Conservation (phyloP, 2,113 vertebrate species). For the Amazona vittata region DNA sequence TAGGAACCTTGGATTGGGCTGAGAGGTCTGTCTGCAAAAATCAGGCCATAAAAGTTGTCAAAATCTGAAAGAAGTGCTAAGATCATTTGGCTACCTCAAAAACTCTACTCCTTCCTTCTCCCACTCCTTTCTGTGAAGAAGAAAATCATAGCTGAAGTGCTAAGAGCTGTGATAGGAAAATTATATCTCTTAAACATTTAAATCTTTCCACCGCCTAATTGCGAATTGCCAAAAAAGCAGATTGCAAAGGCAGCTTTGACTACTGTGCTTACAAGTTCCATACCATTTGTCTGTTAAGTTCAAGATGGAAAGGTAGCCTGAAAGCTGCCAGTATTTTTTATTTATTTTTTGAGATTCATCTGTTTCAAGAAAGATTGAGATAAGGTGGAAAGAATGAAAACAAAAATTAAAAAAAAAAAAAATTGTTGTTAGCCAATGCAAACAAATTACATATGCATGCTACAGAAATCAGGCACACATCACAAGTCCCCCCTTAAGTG, state of each 20-base stretch:
- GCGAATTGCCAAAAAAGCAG: conserved; percentile 55
- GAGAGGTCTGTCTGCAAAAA: not conserved
- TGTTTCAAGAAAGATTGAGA: conserved; percentile 47
- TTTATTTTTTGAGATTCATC: conserved; percentile 57
- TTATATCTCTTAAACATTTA: conserved; percentile 10
- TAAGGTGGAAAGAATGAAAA: conserved; percentile 3
- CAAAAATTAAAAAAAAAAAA: not conserved
- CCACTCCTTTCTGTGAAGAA: not conserved
- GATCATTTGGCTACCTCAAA: conserved; percentile 4
- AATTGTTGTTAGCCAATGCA: not conserved
- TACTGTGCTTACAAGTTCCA: conserved; percentile 33
- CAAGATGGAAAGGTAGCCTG: conserved; percentile 21
- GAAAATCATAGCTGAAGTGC: not conserved
- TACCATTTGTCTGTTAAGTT: conserved; percentile 38
- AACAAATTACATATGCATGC: conserved; percentile 47
- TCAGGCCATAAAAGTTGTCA: not conserved
- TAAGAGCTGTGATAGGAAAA: not conserved
- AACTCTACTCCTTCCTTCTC: not conserved
- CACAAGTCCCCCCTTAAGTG: not conserved
- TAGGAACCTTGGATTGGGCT: not conserved
- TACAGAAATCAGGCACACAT: not conserved
- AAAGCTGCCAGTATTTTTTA: conserved; percentile 54
- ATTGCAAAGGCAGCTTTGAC: conserved; percentile 55
- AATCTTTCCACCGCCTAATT: conserved; percentile 6
- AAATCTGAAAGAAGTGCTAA: conserved; percentile 15